Evolutionary conservation across 2,113 vertebrate species (phyloP).

Genomic region (Spea bombifrons): DNA sequence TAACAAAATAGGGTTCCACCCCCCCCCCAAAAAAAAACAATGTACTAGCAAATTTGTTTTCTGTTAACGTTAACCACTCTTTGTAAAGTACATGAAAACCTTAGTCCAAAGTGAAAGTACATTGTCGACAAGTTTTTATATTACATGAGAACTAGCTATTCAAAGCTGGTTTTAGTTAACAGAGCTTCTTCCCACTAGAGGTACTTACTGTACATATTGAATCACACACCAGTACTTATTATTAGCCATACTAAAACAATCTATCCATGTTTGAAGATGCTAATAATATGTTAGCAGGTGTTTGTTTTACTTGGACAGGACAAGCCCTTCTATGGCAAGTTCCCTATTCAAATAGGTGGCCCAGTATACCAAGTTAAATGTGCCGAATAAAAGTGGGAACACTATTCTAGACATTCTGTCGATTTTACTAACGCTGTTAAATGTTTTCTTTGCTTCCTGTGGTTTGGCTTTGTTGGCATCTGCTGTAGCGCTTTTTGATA

Average conservation of each 20-base stretch:
- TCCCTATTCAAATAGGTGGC: constrained; percentile 97
- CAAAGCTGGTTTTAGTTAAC: constrained; percentile 48
- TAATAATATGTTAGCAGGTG: constrained; percentile 55
- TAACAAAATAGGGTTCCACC: constrained; percentile 30
- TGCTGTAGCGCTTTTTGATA: constrained; percentile 83
- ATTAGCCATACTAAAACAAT: constrained; percentile 83
- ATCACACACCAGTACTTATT: constrained; percentile 81
- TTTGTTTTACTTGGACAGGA: constrained; percentile 75
- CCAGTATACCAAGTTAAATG: constrained; percentile 97
- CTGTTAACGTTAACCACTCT: constrained; percentile 22
- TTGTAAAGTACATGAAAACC: constrained; percentile 8
- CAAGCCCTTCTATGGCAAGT: constrained; percentile 87
- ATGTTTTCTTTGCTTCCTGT: constrained; percentile 92
- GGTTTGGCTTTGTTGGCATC: constrained; percentile 83
- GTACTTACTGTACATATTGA: constrained; percentile 72
- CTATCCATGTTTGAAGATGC: constrained; percentile 69
- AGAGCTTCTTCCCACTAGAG: constrained; percentile 35
- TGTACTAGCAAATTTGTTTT: constrained; percentile 19
- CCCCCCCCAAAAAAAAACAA: background rate
- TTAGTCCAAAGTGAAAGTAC: constrained; percentile 32
- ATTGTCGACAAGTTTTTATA: constrained; percentile 54
- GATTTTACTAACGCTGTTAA: constrained; percentile 99
- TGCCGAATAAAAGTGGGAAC: constrained; percentile 93
- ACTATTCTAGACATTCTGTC: constrained; percentile 98
- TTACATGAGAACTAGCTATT: constrained; percentile 61